phyloP scores from a whole-genome alignment of 2,888 invertebrate genomes.

The Mythimna ferrago region DNA sequence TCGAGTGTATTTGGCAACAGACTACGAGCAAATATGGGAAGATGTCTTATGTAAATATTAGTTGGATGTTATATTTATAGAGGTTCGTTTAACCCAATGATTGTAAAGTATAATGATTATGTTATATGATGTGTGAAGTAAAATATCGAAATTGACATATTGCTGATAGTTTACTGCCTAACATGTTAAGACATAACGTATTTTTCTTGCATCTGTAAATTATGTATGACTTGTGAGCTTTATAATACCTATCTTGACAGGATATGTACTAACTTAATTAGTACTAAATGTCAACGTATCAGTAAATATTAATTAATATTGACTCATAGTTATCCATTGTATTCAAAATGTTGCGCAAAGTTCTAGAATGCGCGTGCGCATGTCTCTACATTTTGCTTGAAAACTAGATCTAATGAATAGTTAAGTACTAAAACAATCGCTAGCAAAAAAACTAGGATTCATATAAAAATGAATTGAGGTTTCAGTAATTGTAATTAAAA shows the following conservation, averaged over 20 bases:
- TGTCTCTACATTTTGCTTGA: conserved; percentile 4
- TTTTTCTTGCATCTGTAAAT: conserved; percentile 2
- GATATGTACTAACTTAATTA: not conserved
- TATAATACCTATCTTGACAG: not conserved
- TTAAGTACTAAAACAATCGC: not conserved
- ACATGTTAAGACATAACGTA: conserved; percentile 9
- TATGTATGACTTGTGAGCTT: not conserved
- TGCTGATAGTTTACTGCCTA: conserved; percentile 1
- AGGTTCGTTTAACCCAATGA: conserved; percentile 55
- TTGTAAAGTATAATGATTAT: conserved; percentile 21
- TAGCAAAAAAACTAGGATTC: not conserved
- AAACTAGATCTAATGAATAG: not conserved
- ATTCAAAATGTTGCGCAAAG: conserved; percentile 16
- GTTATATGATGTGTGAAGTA: not conserved
- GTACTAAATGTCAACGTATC: not conserved
- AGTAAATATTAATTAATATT: not conserved
- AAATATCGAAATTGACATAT: conserved; percentile 18
- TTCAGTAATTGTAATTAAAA: not conserved
- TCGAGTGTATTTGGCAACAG: conserved; percentile 66
- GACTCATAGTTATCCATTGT: conserved; percentile 5
- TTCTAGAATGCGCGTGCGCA: conserved; percentile 44
- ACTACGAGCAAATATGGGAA: conserved; percentile 63
- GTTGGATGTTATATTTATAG: conserved; percentile 25
- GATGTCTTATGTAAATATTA: conserved; percentile 63
- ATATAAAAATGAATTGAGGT: not conserved